phyloP scores from a whole-genome alignment of 2,888 invertebrate genomes.

The Nycteola revayana region DNA sequence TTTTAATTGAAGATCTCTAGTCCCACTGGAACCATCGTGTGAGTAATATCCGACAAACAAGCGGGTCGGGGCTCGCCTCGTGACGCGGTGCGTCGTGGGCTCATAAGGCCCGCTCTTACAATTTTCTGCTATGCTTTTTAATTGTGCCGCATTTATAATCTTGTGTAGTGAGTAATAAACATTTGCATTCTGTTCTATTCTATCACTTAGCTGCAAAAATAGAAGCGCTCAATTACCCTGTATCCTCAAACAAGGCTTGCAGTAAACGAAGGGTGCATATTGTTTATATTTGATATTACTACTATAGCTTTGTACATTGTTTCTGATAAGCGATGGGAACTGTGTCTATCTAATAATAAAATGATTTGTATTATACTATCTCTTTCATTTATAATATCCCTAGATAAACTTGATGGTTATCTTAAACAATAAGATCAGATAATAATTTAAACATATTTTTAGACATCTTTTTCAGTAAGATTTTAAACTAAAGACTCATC shows the following conservation, averaged over 20 bases:
- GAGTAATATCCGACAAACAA: conserved; percentile 57
- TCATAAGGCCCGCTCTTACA: conserved; percentile 37
- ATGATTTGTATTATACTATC: conserved; percentile 86
- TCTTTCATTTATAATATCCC: conserved; percentile 7
- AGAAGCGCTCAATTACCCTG: conserved; percentile 81
- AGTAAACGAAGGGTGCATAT: conserved; percentile 82
- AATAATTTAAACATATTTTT: too few relatives aligned
- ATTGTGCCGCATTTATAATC: conserved; percentile 74
- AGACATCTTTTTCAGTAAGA: too few relatives aligned
- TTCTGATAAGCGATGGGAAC: conserved; percentile 87
- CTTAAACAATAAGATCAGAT: too few relatives aligned
- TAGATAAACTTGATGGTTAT: too few relatives aligned
- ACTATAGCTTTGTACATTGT: conserved; percentile 87
- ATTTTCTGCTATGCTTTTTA: conserved; percentile 74
- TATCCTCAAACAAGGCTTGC: conserved; percentile 80
- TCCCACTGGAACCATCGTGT: conserved; percentile 84
- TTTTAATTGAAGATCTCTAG: conserved; percentile 86
- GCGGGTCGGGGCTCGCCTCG: conserved; percentile 34
- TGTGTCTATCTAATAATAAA: conserved; percentile 87
- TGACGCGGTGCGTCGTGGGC: conserved; percentile 34
- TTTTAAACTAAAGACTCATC: too few relatives aligned
- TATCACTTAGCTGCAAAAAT: conserved; percentile 75
- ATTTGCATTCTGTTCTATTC: conserved; percentile 77
- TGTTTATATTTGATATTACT: conserved; percentile 83
- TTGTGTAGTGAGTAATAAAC: conserved; percentile 76